phyloP scores from a whole-genome alignment of 2,888 invertebrate genomes.

The Sclerodermus sp. region DNA sequence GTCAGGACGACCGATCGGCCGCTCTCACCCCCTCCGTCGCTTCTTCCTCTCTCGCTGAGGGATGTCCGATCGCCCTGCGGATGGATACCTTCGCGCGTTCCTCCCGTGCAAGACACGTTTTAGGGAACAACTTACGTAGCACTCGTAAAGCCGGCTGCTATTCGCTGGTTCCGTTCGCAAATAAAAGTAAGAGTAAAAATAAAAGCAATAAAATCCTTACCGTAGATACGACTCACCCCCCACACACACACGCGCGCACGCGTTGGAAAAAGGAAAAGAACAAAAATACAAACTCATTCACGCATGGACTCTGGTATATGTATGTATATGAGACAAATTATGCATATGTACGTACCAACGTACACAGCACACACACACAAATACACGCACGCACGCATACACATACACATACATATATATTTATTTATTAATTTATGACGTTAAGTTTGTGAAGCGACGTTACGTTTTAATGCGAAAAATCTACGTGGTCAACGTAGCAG shows the following conservation, averaged over 20 bases:
- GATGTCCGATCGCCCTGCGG: too few species aligned
- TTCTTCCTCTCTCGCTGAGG: too few species aligned
- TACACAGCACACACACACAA: constrained; percentile 22
- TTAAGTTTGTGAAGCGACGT: constrained; percentile 48
- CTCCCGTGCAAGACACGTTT: constrained; percentile 15
- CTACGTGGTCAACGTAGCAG: not conserved
- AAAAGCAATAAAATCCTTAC: not conserved
- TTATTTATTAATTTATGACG: constrained; percentile 52
- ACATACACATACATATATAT: constrained; percentile 36
- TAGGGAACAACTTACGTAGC: constrained; percentile 26
- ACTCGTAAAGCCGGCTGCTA: too few species aligned
- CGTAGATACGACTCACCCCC: not conserved
- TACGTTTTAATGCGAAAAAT: constrained; percentile 38
- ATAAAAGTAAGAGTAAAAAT: too few species aligned
- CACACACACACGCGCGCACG: not conserved
- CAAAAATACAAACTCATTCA: too few species aligned
- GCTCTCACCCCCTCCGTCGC: too few species aligned
- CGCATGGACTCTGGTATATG: too few species aligned
- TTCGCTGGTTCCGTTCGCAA: too few species aligned
- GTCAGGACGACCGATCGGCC: too few species aligned
- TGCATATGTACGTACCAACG: not conserved
- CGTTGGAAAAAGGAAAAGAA: too few species aligned
- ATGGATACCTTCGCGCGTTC: constrained; percentile 10
- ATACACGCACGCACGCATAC: constrained; percentile 22
- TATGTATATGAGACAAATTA: not conserved